These are phyloP conservation scores for Lasioglossum calceatum DNA, from an alignment of 2,888 invertebrate species.

Conservation along the genomic window DNA sequence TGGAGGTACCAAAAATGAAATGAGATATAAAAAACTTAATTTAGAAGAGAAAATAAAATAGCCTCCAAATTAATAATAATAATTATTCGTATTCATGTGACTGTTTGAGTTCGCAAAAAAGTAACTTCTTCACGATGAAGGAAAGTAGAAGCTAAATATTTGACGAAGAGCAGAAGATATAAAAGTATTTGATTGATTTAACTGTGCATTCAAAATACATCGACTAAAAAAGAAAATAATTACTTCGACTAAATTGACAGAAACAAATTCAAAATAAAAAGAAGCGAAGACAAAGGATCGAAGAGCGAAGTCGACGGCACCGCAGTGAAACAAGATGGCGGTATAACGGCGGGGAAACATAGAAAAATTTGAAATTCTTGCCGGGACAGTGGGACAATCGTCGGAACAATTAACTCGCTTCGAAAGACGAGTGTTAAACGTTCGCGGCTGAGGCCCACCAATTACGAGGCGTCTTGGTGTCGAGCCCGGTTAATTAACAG, in stretches of 20 bases:
- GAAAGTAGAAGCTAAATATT: no score
- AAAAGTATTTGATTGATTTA: background rate
- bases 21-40: no score
- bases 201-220: background rate
- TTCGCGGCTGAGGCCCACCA: background rate
- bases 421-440: background rate
- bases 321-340: background rate
- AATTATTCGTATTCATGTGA: no score
- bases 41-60: no score
- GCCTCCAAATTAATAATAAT: no score
- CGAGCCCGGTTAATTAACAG: slow-evolving; percentile 52
- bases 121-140: background rate
- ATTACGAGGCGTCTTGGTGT: slow-evolving; percentile 10
- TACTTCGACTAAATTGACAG: background rate
- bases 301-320: background rate
- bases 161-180: background rate
- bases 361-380: background rate
- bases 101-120: no score
- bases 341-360: background rate
- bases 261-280: background rate
- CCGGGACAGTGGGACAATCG: background rate
- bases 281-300: background rate
- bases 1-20: no score
- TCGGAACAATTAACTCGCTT: background rate
- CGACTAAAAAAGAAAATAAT: no score